These are phyloP conservation scores for Allygus modestus DNA, from an alignment of 2,888 invertebrate species.

Conservation along the genomic window DNA sequence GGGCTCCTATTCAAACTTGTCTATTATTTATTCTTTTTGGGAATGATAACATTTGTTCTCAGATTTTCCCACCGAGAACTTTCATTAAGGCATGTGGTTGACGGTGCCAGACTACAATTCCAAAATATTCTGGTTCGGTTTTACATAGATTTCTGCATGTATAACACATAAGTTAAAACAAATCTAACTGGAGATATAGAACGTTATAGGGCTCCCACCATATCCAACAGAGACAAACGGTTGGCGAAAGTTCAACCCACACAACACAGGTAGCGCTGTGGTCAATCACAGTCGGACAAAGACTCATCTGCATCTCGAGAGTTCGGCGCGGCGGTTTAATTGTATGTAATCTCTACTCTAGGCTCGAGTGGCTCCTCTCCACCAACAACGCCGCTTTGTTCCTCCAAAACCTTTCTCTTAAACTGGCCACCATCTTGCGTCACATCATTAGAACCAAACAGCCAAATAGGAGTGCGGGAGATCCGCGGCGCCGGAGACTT, in stretches of 20 bases:
- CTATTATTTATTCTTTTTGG: too few species aligned
- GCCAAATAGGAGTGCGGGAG: neutral
- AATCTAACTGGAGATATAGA: too few species aligned
- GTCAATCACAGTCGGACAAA: conserved; percentile 22
- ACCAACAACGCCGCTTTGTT: conserved; percentile 38
- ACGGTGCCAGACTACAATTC: too few species aligned
- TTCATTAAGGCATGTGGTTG: too few species aligned
- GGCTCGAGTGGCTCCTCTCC: conserved; percentile 35
- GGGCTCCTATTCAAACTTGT: too few species aligned
- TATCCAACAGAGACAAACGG: neutral
- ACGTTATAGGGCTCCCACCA: too few species aligned
- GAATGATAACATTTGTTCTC: too few species aligned
- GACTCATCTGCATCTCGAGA: conserved; percentile 32
- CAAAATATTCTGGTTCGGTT: too few species aligned
- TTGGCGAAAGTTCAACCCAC: neutral
- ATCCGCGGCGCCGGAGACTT: conserved; percentile 39
- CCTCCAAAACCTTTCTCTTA: conserved; percentile 37
- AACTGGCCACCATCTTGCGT: conserved; percentile 49
- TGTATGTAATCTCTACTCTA: conserved; percentile 48
- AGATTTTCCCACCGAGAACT: too few species aligned
- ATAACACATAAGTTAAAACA: too few species aligned
- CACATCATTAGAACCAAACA: conserved; percentile 36
- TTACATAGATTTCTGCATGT: too few species aligned
- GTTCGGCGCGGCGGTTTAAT: conserved; percentile 24
- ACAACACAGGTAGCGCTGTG: neutral